Evolutionary conservation across 1,140 invertebrate genomes (phyloP).

Genomic region (Heliconius nattereri): DNA sequence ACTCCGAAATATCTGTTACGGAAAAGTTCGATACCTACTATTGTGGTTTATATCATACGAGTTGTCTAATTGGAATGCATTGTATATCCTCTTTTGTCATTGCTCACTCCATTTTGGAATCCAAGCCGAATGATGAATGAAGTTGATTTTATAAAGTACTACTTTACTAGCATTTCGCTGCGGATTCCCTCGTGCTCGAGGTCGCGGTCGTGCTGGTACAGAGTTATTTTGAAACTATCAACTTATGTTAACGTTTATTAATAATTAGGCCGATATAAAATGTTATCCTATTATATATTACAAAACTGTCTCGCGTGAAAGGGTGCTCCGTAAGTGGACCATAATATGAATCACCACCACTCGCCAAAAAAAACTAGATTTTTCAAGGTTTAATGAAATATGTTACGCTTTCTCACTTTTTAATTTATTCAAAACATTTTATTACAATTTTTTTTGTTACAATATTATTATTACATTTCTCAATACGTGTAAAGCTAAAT

Average conservation of each 20-base stretch:
- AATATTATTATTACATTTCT: background rate
- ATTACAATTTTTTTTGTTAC: background rate
- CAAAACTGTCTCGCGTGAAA: background rate
- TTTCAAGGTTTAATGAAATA: background rate
- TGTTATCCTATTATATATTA: background rate
- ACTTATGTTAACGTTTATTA: background rate
- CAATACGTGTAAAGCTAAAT: background rate
- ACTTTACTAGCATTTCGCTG: too few species aligned
- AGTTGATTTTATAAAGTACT: too few species aligned
- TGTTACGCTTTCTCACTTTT: background rate
- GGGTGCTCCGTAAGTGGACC: slow-evolving; percentile 1
- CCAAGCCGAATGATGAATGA: too few species aligned
- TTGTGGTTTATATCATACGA: too few species aligned
- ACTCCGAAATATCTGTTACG: too few species aligned
- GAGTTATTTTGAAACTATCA: too few species aligned
- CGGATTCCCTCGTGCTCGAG: too few species aligned
- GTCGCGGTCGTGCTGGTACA: too few species aligned
- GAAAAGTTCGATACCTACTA: too few species aligned
- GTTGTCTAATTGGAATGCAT: background rate
- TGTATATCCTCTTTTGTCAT: background rate
- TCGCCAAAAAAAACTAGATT: background rate
- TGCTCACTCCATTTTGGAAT: background rate
- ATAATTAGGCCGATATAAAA: background rate
- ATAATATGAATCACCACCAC: slow-evolving; percentile 1
- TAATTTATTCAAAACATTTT: background rate